Conservation (phyloP, 2,888 invertebrate species). For the Acanthacorydalis orientalis region DNA sequence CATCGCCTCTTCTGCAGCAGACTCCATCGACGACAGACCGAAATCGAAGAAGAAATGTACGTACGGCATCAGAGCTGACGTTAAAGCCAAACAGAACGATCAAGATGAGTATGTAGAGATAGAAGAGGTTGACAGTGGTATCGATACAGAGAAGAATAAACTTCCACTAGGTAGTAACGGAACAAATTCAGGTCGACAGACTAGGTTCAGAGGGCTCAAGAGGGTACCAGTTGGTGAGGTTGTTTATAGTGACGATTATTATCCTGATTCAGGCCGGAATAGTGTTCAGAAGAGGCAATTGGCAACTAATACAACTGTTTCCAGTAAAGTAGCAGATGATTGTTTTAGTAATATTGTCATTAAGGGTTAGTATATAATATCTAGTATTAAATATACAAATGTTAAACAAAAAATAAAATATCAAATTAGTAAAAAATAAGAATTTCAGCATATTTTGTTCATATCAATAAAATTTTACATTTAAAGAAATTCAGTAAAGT, state of each 20-base stretch:
- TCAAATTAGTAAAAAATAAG: too few relatives aligned
- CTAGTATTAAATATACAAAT: too few relatives aligned
- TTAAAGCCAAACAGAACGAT: neutral
- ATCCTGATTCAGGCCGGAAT: neutral
- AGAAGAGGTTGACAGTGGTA: neutral
- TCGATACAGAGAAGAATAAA: neutral
- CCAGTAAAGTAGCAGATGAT: neutral
- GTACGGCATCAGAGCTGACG: neutral
- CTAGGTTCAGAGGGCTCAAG: slow-evolving; percentile 3
- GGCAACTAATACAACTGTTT: too few relatives aligned
- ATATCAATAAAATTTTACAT: too few relatives aligned
- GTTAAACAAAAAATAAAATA: neutral
- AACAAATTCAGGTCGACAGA: neutral
- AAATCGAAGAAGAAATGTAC: neutral
- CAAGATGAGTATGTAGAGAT: neutral
- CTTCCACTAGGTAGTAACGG: neutral
- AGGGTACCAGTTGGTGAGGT: slow-evolving; percentile 5
- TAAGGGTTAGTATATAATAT: slow-evolving; percentile 1
- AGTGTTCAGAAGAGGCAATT: neutral
- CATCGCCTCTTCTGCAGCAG: neutral
- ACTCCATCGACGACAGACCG: neutral
- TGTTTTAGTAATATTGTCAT: neutral
- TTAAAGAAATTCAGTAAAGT: too few relatives aligned
- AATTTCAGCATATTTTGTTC: too few relatives aligned
- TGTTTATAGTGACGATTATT: neutral